Evolutionary conservation across 1,140 invertebrate genomes (phyloP).

Genomic region (Lutraria rhynchaena): DNA sequence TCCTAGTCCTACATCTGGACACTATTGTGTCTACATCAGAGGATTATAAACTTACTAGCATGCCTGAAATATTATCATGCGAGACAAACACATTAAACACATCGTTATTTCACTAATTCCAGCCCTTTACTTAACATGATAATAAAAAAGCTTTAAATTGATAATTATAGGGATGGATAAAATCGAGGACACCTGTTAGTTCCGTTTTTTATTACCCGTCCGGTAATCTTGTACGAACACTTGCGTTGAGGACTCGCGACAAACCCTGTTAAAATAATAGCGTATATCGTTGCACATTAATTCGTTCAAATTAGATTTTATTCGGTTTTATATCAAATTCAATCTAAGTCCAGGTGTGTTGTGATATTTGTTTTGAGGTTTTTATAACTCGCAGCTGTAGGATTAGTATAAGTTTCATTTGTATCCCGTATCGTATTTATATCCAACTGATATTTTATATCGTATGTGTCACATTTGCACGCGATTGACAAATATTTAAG

Average conservation of each 20-base stretch:
- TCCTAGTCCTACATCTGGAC: no score
- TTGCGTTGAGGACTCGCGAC: constrained; percentile 2
- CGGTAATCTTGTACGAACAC: background rate
- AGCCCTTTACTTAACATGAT: constrained; percentile 35
- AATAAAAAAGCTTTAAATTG: constrained; percentile 35
- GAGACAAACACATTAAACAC: background rate
- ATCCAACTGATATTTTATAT: constrained; percentile 21
- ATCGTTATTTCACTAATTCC: no score
- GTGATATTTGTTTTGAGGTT: constrained; percentile 7
- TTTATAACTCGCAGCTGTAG: constrained; percentile 37
- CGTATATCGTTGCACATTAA: constrained; percentile 48
- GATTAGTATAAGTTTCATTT: background rate
- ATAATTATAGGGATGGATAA: constrained; percentile 20
- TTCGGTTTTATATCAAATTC: constrained; percentile 48
- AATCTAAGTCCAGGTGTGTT: constrained; percentile 50
- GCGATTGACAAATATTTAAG: constrained; percentile 40
- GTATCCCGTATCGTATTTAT: constrained; percentile 19
- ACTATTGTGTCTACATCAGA: no score
- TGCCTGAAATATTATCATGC: background rate
- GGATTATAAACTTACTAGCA: no score
- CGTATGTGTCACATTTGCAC: constrained; percentile 25
- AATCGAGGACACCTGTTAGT: constrained; percentile 40
- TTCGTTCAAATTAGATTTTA: constrained; percentile 53
- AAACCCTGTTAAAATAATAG: constrained; percentile 27
- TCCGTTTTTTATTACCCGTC: constrained; percentile 19